Evolutionary conservation across 2,113 vertebrate genomes (phyloP).

Genomic region (Microcebus lehilahytsara): DNA sequence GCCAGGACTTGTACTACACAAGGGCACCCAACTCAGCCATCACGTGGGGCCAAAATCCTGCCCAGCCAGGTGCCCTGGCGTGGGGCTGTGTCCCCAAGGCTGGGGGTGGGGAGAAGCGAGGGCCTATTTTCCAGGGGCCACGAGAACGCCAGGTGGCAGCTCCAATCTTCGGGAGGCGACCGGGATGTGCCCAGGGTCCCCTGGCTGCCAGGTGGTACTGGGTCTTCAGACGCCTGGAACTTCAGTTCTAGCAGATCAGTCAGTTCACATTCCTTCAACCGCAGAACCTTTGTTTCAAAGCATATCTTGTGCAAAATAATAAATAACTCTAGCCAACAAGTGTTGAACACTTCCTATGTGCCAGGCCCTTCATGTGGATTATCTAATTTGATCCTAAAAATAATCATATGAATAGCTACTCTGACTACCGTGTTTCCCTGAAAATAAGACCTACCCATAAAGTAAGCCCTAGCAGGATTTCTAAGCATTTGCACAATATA

Average conservation of each 20-base stretch:
- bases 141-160: accelerated
- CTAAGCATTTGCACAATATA: too few relatives aligned
- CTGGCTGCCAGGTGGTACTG: background rate
- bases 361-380: background rate
- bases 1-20: accelerated
- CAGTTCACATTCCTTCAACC: background rate
- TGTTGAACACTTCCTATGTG: background rate
- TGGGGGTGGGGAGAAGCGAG: background rate
- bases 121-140: background rate
- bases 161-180: background rate
- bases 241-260: background rate
- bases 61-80: accelerated
- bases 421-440: background rate
- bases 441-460: too few relatives aligned
- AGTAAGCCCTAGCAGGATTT: too few relatives aligned
- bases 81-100: background rate
- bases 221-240: background rate
- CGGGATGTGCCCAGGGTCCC: background rate
- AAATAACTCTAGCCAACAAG: background rate
- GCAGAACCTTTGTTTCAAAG: background rate
- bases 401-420: background rate
- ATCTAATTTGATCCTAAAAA: background rate
- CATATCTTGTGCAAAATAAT: background rate
- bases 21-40: background rate
- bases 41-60: too few relatives aligned